Evolutionary conservation across 2,888 invertebrate species (phyloP).

Genomic region (Sphinx pinastri): DNA sequence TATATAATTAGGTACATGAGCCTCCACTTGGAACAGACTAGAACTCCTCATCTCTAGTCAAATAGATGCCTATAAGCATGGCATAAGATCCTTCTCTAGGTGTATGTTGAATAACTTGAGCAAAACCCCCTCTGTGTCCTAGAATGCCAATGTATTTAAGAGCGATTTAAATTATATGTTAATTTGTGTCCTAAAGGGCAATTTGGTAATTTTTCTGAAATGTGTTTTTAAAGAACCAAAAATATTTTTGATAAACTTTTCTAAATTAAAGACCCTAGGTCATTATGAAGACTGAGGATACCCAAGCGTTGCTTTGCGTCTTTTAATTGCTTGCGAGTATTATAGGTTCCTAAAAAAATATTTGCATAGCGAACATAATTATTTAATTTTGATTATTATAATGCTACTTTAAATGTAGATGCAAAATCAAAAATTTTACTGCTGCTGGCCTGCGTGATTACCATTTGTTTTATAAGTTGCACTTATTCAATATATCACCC

Average conservation of each 20-base stretch:
- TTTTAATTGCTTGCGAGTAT: background rate
- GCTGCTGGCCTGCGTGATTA: too few species aligned
- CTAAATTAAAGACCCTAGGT: slow-evolving; percentile 7
- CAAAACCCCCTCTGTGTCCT: background rate
- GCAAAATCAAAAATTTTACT: background rate
- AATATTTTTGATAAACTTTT: slow-evolving; percentile 10
- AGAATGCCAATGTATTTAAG: background rate
- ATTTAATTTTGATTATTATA: background rate
- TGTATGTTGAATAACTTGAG: background rate
- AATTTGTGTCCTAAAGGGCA: background rate
- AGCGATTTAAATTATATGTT: background rate
- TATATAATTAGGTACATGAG: background rate
- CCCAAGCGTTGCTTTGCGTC: slow-evolving; percentile 6
- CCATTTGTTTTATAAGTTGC: too few species aligned
- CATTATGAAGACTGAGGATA: slow-evolving; percentile 9
- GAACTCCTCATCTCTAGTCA: background rate
- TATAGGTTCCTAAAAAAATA: background rate
- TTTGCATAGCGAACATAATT: background rate
- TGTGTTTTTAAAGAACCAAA: background rate
- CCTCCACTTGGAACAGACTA: background rate
- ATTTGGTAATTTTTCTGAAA: background rate
- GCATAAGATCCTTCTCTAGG: background rate
- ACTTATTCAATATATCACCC: too few species aligned
- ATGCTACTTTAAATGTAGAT: background rate
- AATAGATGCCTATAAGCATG: background rate